phyloP scores from a whole-genome alignment of 2,113 vertebrate genomes.

The Cinclus cinclus region DNA sequence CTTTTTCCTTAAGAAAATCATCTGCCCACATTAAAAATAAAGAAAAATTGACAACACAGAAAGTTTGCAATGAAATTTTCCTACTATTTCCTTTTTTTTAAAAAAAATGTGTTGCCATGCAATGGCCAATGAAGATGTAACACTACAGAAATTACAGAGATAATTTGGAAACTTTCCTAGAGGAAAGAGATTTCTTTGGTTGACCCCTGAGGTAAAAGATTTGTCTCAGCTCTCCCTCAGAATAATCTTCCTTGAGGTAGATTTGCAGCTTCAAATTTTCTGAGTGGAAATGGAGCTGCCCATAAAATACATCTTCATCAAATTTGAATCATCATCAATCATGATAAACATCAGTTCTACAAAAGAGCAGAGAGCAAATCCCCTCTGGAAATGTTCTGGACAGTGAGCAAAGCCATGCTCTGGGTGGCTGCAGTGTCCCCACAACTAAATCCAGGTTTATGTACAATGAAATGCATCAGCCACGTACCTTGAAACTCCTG shows the following conservation, averaged over 20 bases:
- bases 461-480: neutral
- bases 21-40: neutral
- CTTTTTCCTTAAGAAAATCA: neutral
- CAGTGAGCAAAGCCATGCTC: accelerated
- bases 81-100: neutral
- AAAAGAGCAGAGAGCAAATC: neutral
- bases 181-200: neutral
- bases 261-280: neutral
- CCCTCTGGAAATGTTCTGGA: neutral
- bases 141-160: neutral
- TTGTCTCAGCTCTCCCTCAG: neutral
- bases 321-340: neutral
- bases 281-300: neutral
- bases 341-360: neutral
- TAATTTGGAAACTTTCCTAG: neutral
- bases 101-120: neutral
- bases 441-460: neutral
- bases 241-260: neutral
- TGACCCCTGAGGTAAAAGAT: neutral
- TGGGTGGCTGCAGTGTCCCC: neutral
- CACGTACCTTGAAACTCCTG: neutral
- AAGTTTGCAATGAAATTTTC: neutral
- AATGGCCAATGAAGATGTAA: neutral
- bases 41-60: neutral
- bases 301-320: too few species aligned